These are phyloP conservation scores for Loripinus fragilis DNA, from an alignment of 2,888 invertebrate genomes.

Conservation along the genomic window DNA sequence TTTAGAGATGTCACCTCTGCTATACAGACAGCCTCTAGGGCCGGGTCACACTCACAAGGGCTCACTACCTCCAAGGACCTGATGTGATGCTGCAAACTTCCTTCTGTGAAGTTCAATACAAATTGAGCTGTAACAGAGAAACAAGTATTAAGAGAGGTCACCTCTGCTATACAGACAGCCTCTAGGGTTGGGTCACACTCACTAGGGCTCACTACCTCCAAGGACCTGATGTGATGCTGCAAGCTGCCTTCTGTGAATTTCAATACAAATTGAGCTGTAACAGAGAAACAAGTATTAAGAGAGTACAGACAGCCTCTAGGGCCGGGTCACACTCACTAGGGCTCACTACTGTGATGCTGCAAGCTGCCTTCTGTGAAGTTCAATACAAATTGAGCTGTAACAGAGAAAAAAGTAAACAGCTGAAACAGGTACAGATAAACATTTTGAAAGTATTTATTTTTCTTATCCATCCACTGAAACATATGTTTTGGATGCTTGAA, in stretches of 20 bases:
- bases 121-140: slow-evolving; percentile 80
- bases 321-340: slow-evolving; percentile 57
- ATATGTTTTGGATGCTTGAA: too few relatives aligned
- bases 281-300: slow-evolving; percentile 24
- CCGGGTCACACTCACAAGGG: slow-evolving; percentile 57
- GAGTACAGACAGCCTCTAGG: too few relatives aligned
- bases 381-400: slow-evolving; percentile 83
- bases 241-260: slow-evolving; percentile 84
- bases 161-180: too few relatives aligned
- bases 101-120: slow-evolving; percentile 85
- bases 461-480: too few relatives aligned
- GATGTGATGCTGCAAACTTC: slow-evolving; percentile 83
- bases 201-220: slow-evolving; percentile 61
- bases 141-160: slow-evolving; percentile 85
- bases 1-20: too few relatives aligned
- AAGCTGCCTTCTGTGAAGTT: slow-evolving; percentile 84
- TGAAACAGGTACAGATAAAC: too few relatives aligned
- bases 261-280: slow-evolving; percentile 83
- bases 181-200: slow-evolving; percentile 52
- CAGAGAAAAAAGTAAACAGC: too few relatives aligned
- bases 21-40: too few relatives aligned
- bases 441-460: too few relatives aligned
- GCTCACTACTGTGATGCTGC: slow-evolving; percentile 78
- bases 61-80: slow-evolving; percentile 76
- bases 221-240: slow-evolving; percentile 83